These are phyloP conservation scores for Neosilurus hyrtlii DNA, from an alignment of 2,797 vertebrate species.

Conservation along the genomic window DNA sequence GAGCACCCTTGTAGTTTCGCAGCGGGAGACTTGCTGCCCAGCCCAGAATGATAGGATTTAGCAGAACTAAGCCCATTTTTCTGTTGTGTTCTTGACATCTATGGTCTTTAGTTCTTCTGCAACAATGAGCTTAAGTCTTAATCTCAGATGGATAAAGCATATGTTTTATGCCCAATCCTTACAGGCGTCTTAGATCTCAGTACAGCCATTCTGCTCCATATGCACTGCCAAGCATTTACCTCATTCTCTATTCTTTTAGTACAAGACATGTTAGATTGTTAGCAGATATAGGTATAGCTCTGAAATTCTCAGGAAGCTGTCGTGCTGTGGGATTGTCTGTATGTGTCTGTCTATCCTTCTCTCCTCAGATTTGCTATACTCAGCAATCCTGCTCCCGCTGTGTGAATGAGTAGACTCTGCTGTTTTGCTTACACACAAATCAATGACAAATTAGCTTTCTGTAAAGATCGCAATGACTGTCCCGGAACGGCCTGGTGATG, in stretches of 20 bases:
- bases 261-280: neutral
- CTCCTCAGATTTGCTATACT: slow-evolving; percentile 21
- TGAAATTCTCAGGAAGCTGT: neutral
- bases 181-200: neutral
- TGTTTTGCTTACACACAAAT: slow-evolving; percentile 52
- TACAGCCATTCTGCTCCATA: slow-evolving; percentile 7
- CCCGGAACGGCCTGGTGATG: neutral
- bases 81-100: slow-evolving; percentile 52
- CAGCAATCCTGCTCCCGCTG: slow-evolving; percentile 39
- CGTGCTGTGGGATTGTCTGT: slow-evolving; percentile 6
- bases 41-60: slow-evolving; percentile 49
- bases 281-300: neutral
- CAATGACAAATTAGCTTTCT: slow-evolving; percentile 51
- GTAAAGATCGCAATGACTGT: slow-evolving; percentile 44
- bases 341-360: slow-evolving; percentile 30
- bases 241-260: neutral
- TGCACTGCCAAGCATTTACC: neutral
- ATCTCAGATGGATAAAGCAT: slow-evolving; percentile 37
- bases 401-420: slow-evolving; percentile 29
- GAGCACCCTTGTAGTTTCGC: slow-evolving; percentile 23
- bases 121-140: slow-evolving; percentile 33
- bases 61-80: slow-evolving; percentile 46
- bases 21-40: slow-evolving; percentile 26
- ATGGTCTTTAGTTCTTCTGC: slow-evolving; percentile 39
- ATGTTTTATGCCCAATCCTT: slow-evolving; percentile 21